Evolutionary conservation across 2,797 vertebrate genomes (phyloP).

Genomic region (Pteronotus mesoamericanus): DNA sequence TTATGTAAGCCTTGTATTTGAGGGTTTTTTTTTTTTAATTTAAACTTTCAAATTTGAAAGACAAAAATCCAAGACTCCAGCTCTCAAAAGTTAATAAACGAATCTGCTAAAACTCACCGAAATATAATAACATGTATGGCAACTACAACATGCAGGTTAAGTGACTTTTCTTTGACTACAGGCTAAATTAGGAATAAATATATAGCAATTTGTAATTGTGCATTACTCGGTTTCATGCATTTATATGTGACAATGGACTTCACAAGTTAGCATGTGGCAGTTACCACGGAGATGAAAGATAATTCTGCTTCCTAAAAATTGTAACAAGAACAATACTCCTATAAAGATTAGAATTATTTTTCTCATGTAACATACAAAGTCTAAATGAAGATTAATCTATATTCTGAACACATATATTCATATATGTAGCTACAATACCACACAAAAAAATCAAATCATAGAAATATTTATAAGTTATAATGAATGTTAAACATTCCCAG

Average conservation of each 20-base stretch:
- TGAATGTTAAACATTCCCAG: neutral
- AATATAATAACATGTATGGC: neutral
- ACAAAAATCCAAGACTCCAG: neutral
- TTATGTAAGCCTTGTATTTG: neutral
- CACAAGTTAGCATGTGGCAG: neutral
- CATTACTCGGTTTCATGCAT: neutral
- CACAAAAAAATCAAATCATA: neutral
- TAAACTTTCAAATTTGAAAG: neutral
- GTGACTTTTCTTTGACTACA: neutral
- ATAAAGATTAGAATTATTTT: neutral
- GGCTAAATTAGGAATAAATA: neutral
- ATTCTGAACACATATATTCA: neutral
- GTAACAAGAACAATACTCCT: neutral
- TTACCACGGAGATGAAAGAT: neutral
- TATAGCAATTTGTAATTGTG: neutral
- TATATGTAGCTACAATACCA: neutral
- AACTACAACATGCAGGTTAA: neutral
- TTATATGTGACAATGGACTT: neutral
- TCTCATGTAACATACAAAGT: neutral
- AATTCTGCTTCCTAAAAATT: neutral
- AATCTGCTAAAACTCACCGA: neutral
- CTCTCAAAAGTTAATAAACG: neutral
- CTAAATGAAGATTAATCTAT: neutral
- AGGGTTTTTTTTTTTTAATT: neutral
- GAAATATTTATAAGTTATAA: neutral